These are phyloP conservation scores for Mylabris phalerata DNA, from an alignment of 1,140 invertebrate genomes.

Conservation along the genomic window DNA sequence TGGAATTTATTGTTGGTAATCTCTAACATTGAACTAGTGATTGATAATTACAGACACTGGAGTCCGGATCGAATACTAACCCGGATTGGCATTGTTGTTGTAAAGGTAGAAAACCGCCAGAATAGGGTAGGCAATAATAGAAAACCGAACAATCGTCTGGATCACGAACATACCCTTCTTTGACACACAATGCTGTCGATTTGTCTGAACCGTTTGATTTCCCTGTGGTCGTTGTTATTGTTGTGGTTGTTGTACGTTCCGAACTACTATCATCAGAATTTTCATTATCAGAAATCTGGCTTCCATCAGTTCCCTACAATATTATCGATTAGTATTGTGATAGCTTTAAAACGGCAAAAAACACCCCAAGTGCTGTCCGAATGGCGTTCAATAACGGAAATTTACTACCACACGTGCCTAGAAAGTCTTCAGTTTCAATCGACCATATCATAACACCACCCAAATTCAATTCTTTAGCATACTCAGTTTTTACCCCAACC, in stretches of 20 bases:
- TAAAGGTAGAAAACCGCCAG: constrained; percentile 5
- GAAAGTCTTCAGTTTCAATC: constrained; percentile 57
- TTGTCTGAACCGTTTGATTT: not conserved
- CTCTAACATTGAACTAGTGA: constrained; percentile 3
- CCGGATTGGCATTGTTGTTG: constrained; percentile 9
- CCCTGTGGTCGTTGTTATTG: constrained; percentile 2
- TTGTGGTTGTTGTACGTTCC: not conserved
- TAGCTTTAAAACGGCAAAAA: not conserved
- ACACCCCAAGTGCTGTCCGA: constrained; percentile 33
- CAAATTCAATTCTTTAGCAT: constrained; percentile 37
- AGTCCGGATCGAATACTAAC: constrained; percentile 16
- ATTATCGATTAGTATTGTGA: not conserved
- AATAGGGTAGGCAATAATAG: constrained; percentile 3
- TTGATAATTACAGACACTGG: constrained; percentile 17
- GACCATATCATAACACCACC: constrained; percentile 69
- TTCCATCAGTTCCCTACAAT: not conserved
- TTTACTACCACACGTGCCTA: constrained; percentile 45
- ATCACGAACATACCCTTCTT: constrained; percentile 3
- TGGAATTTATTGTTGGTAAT: not conserved
- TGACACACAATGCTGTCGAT: not conserved
- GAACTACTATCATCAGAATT: not conserved
- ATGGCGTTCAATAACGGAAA: constrained; percentile 55
- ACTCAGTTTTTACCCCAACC: constrained; percentile 45
- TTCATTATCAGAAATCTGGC: not conserved
- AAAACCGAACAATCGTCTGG: constrained; percentile 4